Conservation (phyloP, 2,113 vertebrate genomes). For the Pteruthius melanotis region DNA sequence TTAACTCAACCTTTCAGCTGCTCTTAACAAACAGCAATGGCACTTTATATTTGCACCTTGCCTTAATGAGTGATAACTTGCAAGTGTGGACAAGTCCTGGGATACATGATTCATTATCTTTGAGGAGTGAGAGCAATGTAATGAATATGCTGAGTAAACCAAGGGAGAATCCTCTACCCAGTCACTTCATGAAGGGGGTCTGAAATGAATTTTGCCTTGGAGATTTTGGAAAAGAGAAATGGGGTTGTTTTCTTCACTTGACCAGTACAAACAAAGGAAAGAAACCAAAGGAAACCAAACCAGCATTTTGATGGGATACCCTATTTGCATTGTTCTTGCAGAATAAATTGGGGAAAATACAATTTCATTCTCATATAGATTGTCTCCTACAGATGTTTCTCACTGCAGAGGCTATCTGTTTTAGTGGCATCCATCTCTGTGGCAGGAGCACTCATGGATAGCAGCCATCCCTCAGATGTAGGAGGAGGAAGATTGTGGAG, state of each 20-base stretch:
- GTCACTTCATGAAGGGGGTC: background rate
- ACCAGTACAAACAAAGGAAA: background rate
- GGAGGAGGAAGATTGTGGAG: background rate
- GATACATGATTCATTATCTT: background rate
- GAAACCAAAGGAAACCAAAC: background rate
- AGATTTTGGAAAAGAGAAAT: background rate
- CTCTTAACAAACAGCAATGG: background rate
- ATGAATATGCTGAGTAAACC: background rate
- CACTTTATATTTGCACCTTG: background rate
- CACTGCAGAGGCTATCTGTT: background rate
- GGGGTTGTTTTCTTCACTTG: background rate
- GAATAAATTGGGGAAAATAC: background rate
- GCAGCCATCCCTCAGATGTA: background rate
- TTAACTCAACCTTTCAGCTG: background rate
- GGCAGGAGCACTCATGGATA: background rate
- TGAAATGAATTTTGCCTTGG: background rate
- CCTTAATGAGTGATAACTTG: slow-evolving; percentile 10
- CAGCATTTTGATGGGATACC: background rate
- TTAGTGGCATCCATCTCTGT: background rate
- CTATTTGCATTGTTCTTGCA: background rate
- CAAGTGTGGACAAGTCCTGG: slow-evolving; percentile 10
- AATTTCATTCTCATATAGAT: background rate
- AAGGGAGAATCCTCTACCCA: background rate
- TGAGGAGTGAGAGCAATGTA: background rate
- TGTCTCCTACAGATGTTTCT: background rate